phyloP scores from a whole-genome alignment of 2,797 vertebrate genomes.

The Chlorospingus semifuscus region DNA sequence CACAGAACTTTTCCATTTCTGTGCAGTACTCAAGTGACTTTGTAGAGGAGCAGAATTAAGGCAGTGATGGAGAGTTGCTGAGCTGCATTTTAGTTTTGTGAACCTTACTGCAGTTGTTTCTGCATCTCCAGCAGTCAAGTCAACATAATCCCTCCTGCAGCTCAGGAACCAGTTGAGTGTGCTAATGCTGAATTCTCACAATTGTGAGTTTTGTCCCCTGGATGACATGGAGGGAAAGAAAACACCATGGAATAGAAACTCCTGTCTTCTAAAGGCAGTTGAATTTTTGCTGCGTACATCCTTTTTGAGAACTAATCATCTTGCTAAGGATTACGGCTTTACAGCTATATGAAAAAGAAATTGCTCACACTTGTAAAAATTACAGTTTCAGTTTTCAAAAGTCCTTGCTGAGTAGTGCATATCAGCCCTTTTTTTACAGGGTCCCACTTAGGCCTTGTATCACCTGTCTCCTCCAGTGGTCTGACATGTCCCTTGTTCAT shows the following conservation, averaged over 20 bases:
- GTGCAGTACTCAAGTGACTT: background rate
- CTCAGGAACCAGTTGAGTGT: background rate
- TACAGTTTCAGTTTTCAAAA: background rate
- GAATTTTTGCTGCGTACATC: background rate
- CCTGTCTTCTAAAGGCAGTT: background rate
- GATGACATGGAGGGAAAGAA: background rate
- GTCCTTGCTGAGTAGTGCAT: fast-evolving
- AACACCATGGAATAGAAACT: background rate
- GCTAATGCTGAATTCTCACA: background rate
- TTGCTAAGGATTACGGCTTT: background rate
- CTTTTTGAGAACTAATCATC: background rate
- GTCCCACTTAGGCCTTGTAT: background rate
- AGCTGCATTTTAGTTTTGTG: background rate
- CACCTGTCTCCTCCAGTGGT: background rate
- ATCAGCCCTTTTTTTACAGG: background rate
- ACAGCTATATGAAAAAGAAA: background rate
- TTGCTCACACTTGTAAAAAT: background rate
- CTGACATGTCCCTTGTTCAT: background rate
- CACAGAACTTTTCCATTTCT: background rate
- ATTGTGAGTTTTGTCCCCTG: background rate
- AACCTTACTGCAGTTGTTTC: background rate
- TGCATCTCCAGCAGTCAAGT: background rate
- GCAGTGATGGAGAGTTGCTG: background rate
- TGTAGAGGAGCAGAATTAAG: background rate
- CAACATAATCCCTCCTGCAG: background rate